Base-by-base conservation (phyloP, 2,888 invertebrate genomes). In the Eumerus sabulonum region DNA sequence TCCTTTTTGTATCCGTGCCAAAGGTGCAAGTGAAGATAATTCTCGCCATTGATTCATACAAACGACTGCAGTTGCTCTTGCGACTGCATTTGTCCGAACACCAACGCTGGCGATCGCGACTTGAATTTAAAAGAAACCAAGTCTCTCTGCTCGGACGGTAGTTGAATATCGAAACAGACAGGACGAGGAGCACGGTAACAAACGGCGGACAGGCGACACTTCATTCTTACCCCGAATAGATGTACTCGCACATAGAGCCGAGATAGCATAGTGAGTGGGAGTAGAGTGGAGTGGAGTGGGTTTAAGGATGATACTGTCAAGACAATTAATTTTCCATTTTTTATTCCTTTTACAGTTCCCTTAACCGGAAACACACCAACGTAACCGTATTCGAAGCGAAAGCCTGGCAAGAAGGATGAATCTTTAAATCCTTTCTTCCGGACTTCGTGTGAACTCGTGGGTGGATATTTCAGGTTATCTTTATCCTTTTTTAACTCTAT, bases 291-390 rank as follows among this genome's bases (percentile, higher is more conserved):
- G 40, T 57, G 66, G 47, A 72, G 47, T 47, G 71, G 47, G 63
- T 68, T 72, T 53, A 59, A 72, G 72, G 67, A 77, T 63, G 27
- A 72, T 67, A 77, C 72, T 57, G 72, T 77, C 72, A 72, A 62
- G 77, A 77, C 77, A 77, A 77, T 77, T 77, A 77, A 77, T 77
- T 77, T 77, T 48, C 72, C 72, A 77, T 77, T 59, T 63, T 63
- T 48, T 59, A 27, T 40, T 9, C 11, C 9, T 40, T n/a, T 11
- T n/a, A 3, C 11, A 11, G 12, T n/a, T n/a, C 40, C 48, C 45
- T 47, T 56, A 67, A 27, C 40, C 66, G 66, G 62, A 67, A 66
- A 51, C 16, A 12, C 44, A 36, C 14, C 36, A 19, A 1, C 40
- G 3, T 18, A 0, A 12, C 12, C 14, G 7, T 19, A 1, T 27